Base-by-base conservation (phyloP, 2,888 invertebrate species). In the Eucriotettix oculatus region DNA sequence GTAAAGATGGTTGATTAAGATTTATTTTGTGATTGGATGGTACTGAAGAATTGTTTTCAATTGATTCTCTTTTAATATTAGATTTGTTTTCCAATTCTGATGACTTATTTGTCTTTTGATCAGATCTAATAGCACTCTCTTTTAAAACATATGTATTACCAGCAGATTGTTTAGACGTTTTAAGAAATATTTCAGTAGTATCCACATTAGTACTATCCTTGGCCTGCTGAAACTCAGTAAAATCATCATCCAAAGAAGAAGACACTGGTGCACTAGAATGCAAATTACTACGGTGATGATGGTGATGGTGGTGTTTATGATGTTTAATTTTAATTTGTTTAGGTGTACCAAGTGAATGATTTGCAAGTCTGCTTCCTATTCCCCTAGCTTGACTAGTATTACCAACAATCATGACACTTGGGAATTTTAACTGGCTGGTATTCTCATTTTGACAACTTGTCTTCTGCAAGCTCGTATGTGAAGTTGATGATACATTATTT, bases 361-460 rank as follows among this genome's bases (percentile, higher is more conserved):
- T 76, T 5, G 76, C 76, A 29, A 76, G 67, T 64, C 76, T 67
- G 63, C 75, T 75, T 12, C 76, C 76, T 57, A 76, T 72, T 5
- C 73, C 72, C 10, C 73, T 71, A 12, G 72, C 72, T 59, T 69
- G 70, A 59, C 70, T 72, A 0, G 68, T 68, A 59, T 73, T 58
- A 17, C 60, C 61, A 41, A 62, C 52, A 14, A 64, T 62, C 52
- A 61, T 42, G 12, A 64, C 58, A 52, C 64, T 64, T n/a, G 65
- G 62, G 57, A 65, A 66, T 58, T 65, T 63, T 29, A 29, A 29
- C 10, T 64, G 62, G 11, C 52, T 48, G 12, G 54, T 54, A 9
- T n/a, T 48, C 3, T 48, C 48, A 48, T 12, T 14, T 9, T 48
- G 48, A 48, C n/a, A 48, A 48, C n/a, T 12, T 12, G 48, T 14